Evolutionary conservation across 2,888 invertebrate genomes (phyloP).

Genomic region (Cheilosia urbana): DNA sequence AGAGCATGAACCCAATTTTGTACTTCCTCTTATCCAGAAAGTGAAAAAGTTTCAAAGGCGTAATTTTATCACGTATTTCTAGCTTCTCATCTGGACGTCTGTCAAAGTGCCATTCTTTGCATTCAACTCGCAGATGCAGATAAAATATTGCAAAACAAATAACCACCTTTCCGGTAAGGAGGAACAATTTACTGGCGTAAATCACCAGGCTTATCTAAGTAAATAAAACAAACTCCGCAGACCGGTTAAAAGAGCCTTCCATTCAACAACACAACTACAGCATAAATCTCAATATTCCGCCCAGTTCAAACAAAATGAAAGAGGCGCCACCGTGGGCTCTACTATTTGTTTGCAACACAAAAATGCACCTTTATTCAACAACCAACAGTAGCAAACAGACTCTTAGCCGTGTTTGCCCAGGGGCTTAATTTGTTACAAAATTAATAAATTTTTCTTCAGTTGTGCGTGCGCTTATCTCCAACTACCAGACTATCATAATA

Average conservation of each 20-base stretch:
- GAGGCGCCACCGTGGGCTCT: conserved; percentile 54
- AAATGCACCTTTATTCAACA: conserved; percentile 32
- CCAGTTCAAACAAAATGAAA: conserved; percentile 25
- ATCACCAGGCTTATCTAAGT: conserved; percentile 36
- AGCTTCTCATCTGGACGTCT: conserved; percentile 15
- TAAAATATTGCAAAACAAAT: conserved; percentile 42
- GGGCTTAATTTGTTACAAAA: conserved; percentile 55
- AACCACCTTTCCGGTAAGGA: not conserved
- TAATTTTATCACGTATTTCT: too few species aligned
- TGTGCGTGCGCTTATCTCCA: conserved; percentile 23
- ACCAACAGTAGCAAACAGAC: conserved; percentile 56
- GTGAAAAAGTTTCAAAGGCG: too few species aligned
- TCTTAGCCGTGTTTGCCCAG: conserved; percentile 42
- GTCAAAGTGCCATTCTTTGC: conserved; percentile 23
- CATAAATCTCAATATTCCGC: conserved; percentile 23
- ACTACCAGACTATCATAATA: conserved; percentile 40
- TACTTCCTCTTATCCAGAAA: too few species aligned
- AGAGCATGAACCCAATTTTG: too few species aligned
- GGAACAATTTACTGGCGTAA: conserved; percentile 14
- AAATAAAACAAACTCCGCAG: conserved; percentile 28
- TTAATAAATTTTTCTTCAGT: conserved; percentile 41
- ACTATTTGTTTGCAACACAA: conserved; percentile 42
- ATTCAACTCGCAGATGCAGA: not conserved
- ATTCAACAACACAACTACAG: conserved; percentile 33
- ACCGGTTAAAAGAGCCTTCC: not conserved